Percentiles rank a stretch among this genome's conserved stretches.
Conservation (phyloP, 2,888 invertebrate species). For the Archips xylosteana region DNA sequence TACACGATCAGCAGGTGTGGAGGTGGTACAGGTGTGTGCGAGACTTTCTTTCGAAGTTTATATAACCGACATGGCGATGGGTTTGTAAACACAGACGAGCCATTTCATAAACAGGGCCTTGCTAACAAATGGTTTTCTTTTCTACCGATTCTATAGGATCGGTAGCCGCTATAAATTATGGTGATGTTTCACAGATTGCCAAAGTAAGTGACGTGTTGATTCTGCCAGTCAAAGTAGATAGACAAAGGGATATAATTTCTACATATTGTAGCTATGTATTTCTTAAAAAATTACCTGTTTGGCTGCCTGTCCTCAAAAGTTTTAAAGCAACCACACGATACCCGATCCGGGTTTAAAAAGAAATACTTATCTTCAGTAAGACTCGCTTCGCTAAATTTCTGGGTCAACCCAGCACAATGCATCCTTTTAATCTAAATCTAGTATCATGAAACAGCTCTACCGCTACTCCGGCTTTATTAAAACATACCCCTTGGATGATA, state of each 20-base stretch:
- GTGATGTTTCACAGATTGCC: slow-evolving; percentile 24
- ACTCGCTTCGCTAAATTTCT: slow-evolving; percentile 18
- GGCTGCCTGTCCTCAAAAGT: not conserved
- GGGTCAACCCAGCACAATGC: slow-evolving; percentile 8
- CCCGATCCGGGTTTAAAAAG: slow-evolving; percentile 11
- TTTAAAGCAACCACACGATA: not conserved
- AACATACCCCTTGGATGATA: slow-evolving; percentile 26
- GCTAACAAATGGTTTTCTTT: slow-evolving; percentile 48
- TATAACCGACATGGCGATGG: slow-evolving; percentile 53
- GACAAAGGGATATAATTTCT: not conserved
- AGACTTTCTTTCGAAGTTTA: slow-evolving; percentile 65
- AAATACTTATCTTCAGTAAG: slow-evolving; percentile 10
- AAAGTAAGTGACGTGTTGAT: not conserved
- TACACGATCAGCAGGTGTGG: slow-evolving; percentile 51
- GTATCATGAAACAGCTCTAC: not conserved
- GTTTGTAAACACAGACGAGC: slow-evolving; percentile 59
- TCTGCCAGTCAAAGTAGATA: not conserved
- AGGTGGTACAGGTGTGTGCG: slow-evolving; percentile 51
- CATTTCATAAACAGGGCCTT: slow-evolving; percentile 59
- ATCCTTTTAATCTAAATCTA: slow-evolving; percentile 30
- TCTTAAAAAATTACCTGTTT: not conserved
- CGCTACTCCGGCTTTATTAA: slow-evolving; percentile 8
- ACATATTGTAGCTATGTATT: not conserved
- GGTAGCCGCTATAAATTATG: slow-evolving; percentile 20
- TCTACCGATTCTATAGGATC: slow-evolving; percentile 18